Percentiles rank a stretch among this genome's conserved stretches.
phyloP scores from a whole-genome alignment of 2,113 vertebrate species.

The Saguinus imperator region DNA sequence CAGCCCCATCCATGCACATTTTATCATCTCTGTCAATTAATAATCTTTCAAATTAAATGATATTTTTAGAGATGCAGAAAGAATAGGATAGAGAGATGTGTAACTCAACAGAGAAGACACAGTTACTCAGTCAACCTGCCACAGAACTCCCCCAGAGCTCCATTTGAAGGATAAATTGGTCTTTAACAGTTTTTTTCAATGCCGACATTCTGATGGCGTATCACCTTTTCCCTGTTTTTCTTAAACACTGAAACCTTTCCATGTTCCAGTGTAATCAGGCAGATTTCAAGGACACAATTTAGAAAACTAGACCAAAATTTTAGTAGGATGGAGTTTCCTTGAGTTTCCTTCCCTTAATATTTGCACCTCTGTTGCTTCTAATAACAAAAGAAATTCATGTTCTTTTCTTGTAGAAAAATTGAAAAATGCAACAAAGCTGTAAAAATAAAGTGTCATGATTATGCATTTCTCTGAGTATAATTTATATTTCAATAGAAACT shows the following conservation, averaged over 20 bases:
- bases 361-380: neutral
- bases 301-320: conserved; percentile 32
- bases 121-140: neutral
- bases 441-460: neutral
- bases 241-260: neutral
- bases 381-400: neutral
- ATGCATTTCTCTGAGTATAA: neutral
- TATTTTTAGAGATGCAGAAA: neutral
- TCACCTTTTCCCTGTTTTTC: conserved; percentile 12
- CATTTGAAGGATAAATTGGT: neutral
- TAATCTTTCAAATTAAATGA: conserved; percentile 3
- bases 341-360: conserved; percentile 48
- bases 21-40: neutral
- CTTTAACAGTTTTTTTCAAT: neutral
- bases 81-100: neutral
- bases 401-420: neutral
- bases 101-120: neutral
- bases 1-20: neutral
- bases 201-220: neutral
- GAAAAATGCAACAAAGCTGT: neutral
- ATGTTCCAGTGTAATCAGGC: neutral
- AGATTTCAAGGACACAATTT: conserved; percentile 10
- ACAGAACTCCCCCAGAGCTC: neutral
- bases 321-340: neutral
- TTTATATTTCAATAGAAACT: conserved; percentile 25